Percentiles rank a stretch among this genome's conserved stretches.
Conservation (phyloP, 2,888 invertebrate species). For the Agriotes lineatus region DNA sequence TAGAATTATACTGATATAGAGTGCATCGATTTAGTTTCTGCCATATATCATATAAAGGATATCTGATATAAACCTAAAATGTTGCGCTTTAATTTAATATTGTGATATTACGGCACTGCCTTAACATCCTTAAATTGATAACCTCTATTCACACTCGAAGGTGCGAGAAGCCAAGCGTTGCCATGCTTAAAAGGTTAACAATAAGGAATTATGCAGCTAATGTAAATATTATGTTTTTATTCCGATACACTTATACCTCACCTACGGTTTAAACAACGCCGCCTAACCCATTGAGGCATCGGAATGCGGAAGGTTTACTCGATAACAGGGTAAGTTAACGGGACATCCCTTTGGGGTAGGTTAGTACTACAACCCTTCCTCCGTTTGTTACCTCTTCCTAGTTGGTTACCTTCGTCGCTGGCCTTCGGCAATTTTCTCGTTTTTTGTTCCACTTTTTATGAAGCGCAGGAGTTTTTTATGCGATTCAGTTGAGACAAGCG, state of each 20-base stretch:
- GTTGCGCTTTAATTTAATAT: too few species aligned
- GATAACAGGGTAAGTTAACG: constrained; percentile 58
- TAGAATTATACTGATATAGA: too few species aligned
- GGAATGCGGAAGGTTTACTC: constrained; percentile 59
- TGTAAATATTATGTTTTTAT: constrained; percentile 29
- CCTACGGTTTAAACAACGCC: constrained; percentile 41
- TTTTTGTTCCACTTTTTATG: constrained; percentile 52
- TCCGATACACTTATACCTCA: constrained; percentile 46
- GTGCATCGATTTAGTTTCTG: too few species aligned
- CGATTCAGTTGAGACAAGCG: constrained; percentile 41
- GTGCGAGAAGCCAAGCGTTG: constrained; percentile 31
- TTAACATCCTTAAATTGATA: background rate
- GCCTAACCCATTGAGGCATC: constrained; percentile 49
- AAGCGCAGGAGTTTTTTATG: constrained; percentile 32
- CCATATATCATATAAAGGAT: too few species aligned
- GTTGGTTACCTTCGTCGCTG: constrained; percentile 50
- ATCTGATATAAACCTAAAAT: too few species aligned
- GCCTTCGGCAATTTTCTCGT: constrained; percentile 55
- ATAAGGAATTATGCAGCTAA: constrained; percentile 31
- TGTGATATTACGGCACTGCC: background rate
- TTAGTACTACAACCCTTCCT: constrained; percentile 58
- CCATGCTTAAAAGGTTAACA: constrained; percentile 25
- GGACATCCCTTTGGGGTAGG: constrained; percentile 56
- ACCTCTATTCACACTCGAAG: constrained; percentile 18
- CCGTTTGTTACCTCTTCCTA: constrained; percentile 46